Evolutionary conservation across 2,113 vertebrate genomes (phyloP).

Genomic region (Rutilus rutilus): DNA sequence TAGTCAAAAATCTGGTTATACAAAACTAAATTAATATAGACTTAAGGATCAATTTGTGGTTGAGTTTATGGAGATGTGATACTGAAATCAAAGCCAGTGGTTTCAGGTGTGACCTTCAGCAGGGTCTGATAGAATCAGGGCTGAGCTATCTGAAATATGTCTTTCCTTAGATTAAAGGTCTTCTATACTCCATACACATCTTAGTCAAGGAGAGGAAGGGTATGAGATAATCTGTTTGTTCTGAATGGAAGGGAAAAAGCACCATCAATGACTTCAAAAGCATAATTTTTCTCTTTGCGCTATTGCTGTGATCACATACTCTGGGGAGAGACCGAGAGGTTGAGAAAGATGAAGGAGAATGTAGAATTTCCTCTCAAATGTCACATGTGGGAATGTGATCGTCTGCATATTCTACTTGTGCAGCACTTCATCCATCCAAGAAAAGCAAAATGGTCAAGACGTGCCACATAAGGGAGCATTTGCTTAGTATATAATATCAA

Average conservation of each 20-base stretch:
- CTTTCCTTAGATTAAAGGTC: constrained; percentile 9
- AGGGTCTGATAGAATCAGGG: not conserved
- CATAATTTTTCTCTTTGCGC: constrained; percentile 3
- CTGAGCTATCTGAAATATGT: constrained; percentile 30
- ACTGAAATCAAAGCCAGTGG: not conserved
- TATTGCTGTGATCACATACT: constrained; percentile 33
- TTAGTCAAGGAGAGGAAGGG: constrained; percentile 5
- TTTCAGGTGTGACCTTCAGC: constrained; percentile 5
- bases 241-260: constrained; percentile 22
- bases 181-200: constrained; percentile 12
- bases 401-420: constrained; percentile 21
- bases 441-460: not conserved
- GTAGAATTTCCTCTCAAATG: constrained; percentile 17
- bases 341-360: constrained; percentile 12
- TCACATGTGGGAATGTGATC: not conserved
- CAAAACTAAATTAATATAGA: constrained; percentile 4
- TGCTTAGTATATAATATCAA: not conserved
- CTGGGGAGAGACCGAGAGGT: not conserved
- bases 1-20: not conserved
- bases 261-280: constrained; percentile 26
- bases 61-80: not conserved
- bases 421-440: constrained; percentile 15
- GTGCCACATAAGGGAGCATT: not conserved
- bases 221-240: constrained; percentile 35
- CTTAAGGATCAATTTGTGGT: not conserved